phyloP scores from a whole-genome alignment of 1,140 invertebrate species.

The Vollenhovia emeryi region DNA sequence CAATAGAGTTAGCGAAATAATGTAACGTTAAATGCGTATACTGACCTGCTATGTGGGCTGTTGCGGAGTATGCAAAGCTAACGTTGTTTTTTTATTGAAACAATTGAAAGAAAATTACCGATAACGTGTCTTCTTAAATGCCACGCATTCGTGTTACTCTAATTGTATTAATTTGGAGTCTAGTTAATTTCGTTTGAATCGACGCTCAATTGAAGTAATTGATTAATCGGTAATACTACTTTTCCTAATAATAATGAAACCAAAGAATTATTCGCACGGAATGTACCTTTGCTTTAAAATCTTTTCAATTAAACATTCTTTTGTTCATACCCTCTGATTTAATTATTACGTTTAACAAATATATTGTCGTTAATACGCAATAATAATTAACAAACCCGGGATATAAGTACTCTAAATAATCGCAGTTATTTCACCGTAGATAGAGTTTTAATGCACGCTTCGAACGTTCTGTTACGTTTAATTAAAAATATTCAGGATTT shows the following conservation, averaged over 20 bases:
- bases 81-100: background rate
- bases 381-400: slow-evolving; percentile 28
- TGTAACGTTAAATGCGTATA: background rate
- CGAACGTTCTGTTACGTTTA: background rate
- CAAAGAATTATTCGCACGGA: background rate
- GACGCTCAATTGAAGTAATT: background rate
- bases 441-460: slow-evolving; percentile 2
- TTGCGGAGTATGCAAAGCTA: background rate
- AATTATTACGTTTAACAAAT: slow-evolving; percentile 11
- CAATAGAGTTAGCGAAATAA: slow-evolving; percentile 17
- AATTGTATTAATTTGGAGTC: background rate
- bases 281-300: background rate
- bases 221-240: background rate
- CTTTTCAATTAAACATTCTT: background rate
- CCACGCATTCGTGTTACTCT: background rate
- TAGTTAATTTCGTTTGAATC: background rate
- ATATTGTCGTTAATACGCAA: background rate
- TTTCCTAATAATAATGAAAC: background rate
- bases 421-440: background rate
- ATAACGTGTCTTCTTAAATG: background rate
- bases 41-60: background rate
- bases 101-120: background rate
- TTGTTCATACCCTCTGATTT: background rate
- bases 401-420: slow-evolving; percentile 1
- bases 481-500: background rate